Conservation (phyloP, 2,888 invertebrate species). For the Pyrocoelia pectoralis region DNA sequence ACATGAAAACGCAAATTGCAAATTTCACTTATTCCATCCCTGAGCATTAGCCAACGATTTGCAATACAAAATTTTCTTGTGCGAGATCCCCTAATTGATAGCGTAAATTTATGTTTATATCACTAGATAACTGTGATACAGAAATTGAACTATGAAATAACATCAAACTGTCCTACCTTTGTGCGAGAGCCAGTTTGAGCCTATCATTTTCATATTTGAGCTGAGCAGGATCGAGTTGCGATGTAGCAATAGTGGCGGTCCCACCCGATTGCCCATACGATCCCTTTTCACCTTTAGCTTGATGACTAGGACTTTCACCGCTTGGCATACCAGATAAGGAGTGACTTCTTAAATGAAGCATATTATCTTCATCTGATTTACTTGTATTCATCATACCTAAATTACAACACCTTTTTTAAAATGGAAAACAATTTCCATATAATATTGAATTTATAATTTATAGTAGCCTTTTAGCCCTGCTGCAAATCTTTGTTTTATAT, state of each 20-base stretch:
- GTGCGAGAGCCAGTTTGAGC: slow-evolving; percentile 92
- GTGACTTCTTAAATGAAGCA: slow-evolving; percentile 70
- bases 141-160: neutral
- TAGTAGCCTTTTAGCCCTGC: too few species aligned
- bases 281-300: slow-evolving; percentile 58
- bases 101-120: too few species aligned
- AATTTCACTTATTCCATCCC: too few species aligned
- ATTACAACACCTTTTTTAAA: too few species aligned
- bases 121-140: neutral
- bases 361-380: slow-evolving; percentile 49
- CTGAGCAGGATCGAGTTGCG: slow-evolving; percentile 77
- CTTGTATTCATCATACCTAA: slow-evolving; percentile 42
- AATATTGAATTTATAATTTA: too few species aligned
- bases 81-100: too few species aligned
- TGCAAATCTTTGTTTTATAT: too few species aligned
- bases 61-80: too few species aligned
- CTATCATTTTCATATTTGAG: slow-evolving; percentile 97
- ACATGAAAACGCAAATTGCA: too few species aligned
- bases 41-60: too few species aligned
- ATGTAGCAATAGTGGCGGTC: slow-evolving; percentile 31
- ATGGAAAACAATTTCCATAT: too few species aligned
- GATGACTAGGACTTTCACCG: slow-evolving; percentile 73
- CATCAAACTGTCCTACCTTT: slow-evolving; percentile 74
- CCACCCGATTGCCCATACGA: slow-evolving; percentile 41
- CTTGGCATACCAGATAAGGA: slow-evolving; percentile 67